phyloP scores from a whole-genome alignment of 2,888 invertebrate species.

The Argyresthia goedartella region DNA sequence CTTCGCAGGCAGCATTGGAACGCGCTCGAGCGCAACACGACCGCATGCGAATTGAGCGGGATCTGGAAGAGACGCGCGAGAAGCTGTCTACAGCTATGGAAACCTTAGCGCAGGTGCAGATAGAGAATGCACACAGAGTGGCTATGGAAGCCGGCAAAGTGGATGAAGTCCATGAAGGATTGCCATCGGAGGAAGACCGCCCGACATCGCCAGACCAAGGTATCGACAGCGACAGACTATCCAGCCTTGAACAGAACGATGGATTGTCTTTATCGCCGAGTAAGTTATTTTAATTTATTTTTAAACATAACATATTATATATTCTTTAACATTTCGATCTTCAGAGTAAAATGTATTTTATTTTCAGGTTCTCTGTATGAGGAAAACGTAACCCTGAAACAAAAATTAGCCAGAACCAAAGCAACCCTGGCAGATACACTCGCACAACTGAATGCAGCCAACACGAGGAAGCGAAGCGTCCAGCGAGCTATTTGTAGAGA shows the following conservation, averaged over 20 bases:
- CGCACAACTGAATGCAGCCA: slow-evolving; percentile 80
- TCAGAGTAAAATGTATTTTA: slow-evolving; percentile 3
- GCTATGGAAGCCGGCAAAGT: slow-evolving; percentile 29
- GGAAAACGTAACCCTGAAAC: slow-evolving; percentile 80
- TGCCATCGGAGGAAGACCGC: slow-evolving; percentile 48
- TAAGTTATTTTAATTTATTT: too few relatives aligned
- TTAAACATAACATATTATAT: too few relatives aligned
- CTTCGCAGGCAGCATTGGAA: slow-evolving; percentile 80
- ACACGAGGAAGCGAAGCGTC: slow-evolving; percentile 84
- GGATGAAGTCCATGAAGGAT: slow-evolving; percentile 31
- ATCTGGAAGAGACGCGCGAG: slow-evolving; percentile 69
- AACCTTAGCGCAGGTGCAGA: slow-evolving; percentile 33
- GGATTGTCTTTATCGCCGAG: slow-evolving; percentile 52
- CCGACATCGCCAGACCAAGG: slow-evolving; percentile 87
- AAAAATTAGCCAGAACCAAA: slow-evolving; percentile 78
- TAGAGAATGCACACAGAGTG: slow-evolving; percentile 31
- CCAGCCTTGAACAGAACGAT: slow-evolving; percentile 73
- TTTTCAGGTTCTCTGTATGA: slow-evolving; percentile 52
- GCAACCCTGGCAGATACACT: slow-evolving; percentile 83
- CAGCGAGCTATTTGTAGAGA: slow-evolving; percentile 87
- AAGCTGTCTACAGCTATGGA: slow-evolving; percentile 60
- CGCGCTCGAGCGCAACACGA: slow-evolving; percentile 81
- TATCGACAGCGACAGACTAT: slow-evolving; percentile 86
- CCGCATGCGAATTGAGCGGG: slow-evolving; percentile 75
- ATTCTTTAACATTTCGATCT: too few relatives aligned